These are phyloP conservation scores for Anolis apletophallus DNA, from an alignment of 2,797 vertebrate genomes.

Conservation along the genomic window DNA sequence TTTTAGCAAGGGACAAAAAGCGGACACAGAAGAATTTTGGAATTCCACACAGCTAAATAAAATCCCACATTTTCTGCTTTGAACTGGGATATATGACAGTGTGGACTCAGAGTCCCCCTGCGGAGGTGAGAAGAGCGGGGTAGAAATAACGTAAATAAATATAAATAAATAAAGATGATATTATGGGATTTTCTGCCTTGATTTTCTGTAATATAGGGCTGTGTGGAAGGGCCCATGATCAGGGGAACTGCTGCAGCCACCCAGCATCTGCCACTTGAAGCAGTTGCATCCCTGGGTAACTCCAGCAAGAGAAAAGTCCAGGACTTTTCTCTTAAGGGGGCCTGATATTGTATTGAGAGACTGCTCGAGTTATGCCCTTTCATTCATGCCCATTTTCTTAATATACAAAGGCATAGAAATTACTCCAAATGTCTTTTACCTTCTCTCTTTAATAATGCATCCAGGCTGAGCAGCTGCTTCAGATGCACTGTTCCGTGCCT, in stretches of 20 bases:
- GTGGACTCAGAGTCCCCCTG: no score
- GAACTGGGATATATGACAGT: no score
- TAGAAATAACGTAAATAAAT: no score
- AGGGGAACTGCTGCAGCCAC: background rate
- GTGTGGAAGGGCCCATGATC: background rate
- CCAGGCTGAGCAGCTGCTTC: background rate
- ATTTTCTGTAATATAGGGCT: no score
- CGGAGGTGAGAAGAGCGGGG: no score
- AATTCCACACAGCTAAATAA: no score
- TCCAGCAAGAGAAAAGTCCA: no score
- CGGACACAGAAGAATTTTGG: background rate
- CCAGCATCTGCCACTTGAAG: background rate
- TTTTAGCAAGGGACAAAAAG: background rate
- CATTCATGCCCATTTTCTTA: background rate
- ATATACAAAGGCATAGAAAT: background rate
- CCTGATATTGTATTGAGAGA: background rate
- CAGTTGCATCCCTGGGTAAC: background rate
- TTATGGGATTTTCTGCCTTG: no score
- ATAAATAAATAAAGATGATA: no score
- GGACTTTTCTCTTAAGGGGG: background rate
- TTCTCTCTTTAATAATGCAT: constrained; percentile 17
- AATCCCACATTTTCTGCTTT: no score
- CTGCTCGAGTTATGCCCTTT: background rate
- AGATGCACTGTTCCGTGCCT: background rate
- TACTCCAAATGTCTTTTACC: background rate